Base-by-base conservation (phyloP, 1,140 invertebrate species). In the Babylonia areolata region DNA sequence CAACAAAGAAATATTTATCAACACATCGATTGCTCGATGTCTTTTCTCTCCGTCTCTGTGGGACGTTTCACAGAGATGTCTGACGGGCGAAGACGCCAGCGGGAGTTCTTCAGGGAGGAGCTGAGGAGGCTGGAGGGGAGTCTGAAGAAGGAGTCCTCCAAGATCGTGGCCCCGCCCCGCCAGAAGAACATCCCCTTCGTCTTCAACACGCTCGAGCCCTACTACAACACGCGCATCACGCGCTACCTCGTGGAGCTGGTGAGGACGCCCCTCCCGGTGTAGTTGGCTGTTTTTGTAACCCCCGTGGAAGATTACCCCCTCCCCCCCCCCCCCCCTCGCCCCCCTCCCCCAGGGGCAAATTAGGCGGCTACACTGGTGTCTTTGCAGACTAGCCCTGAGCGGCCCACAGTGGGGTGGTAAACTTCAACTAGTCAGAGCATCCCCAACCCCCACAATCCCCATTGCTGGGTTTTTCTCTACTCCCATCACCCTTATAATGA, bases 121-220 rank as follows among this genome's bases (percentile, higher is more conserved):
- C 81, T 91, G 20, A 86, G 42, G 33, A 40, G 91, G 69, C 84
- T 91, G 23, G 85, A 91, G 54, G 84, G 85, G 71, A 85, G 86
- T 39, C 73, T 91, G 33, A 88, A 87, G 54, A 83, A 84, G 35
- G 89, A 91, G 81, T 87, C 84, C 33, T 89, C 90, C 11, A 90
- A 90, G 77, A 91, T 91, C 5, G 35, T 86, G 6, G 81, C 86
- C 31, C 90, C 90, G 5, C 64, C 81, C 85, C 91, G 92, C 35
- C 86, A 87, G 69, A 85, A 88, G 75, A 73, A 91, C 81, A 87
- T 83, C 3, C 92, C 92, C 2, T 90, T 90, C 87, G 87, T 89
- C 17, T 92, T 91, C 88, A 92, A 89, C 73, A 88, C 84, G 31
- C 80, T 92, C 39, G 89, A 88, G 64, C 92, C 92, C 31, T 93